A percentile compares a stretch with the other conserved stretches of the same genome.
These are phyloP conservation scores for Slavum lentiscoides DNA, from an alignment of 2,888 invertebrate genomes.

Conservation along the genomic window DNA sequence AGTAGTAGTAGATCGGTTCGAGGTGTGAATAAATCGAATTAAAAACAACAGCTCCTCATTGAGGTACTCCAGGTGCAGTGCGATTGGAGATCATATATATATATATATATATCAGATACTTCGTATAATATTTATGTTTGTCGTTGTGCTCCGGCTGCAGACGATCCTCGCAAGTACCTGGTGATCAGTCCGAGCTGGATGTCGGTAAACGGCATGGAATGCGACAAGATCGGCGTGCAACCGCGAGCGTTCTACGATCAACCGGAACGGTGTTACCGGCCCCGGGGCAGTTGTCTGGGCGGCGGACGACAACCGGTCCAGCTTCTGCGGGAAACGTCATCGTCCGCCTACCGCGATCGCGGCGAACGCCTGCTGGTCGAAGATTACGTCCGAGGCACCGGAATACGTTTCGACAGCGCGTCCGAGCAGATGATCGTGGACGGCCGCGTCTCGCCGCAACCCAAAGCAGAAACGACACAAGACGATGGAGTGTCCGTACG, in stretches of 20 bases:
- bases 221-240: slow-evolving; percentile 63
- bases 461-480: too few species aligned
- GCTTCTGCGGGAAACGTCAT: not conserved
- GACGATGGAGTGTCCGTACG: not conserved
- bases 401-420: not conserved
- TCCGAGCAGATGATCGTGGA: not conserved
- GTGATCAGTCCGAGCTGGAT: slow-evolving; percentile 57
- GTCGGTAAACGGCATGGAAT: slow-evolving; percentile 61
- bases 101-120: too few species aligned
- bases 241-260: slow-evolving; percentile 63
- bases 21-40: too few species aligned
- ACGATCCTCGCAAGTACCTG: not conserved
- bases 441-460: not conserved
- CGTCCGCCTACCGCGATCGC: not conserved
- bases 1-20: too few species aligned
- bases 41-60: too few species aligned
- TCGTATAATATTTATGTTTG: too few species aligned
- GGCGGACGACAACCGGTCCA: slow-evolving; percentile 63
- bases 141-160: not conserved
- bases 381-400: not conserved
- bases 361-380: not conserved
- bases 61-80: too few species aligned
- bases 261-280: slow-evolving; percentile 60
- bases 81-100: too few species aligned
- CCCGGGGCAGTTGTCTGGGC: slow-evolving; percentile 61